A percentile compares a stretch with the other conserved stretches of the same genome.
phyloP scores from a whole-genome alignment of 2,113 vertebrate genomes.

The Eonycteris spelaea region DNA sequence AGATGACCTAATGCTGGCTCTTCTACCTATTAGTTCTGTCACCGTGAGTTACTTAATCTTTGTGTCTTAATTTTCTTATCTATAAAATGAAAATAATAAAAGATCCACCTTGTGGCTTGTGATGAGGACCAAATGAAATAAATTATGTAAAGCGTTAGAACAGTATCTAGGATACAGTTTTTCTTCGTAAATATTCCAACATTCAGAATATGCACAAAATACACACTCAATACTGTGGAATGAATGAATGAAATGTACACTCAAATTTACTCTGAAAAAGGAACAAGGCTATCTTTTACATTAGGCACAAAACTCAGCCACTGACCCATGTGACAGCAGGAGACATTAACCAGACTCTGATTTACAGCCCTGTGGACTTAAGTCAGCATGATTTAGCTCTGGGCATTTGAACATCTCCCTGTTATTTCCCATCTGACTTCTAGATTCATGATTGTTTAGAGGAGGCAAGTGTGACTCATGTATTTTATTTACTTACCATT shows the following conservation, averaged over 20 bases:
- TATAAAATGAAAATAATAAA: constrained; percentile 28
- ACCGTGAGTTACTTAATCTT: background rate
- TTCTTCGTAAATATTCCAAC: background rate
- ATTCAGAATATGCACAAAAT: background rate
- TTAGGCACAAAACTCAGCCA: background rate
- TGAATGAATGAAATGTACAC: background rate
- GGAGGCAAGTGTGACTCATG: background rate
- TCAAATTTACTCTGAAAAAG: background rate
- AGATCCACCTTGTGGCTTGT: background rate
- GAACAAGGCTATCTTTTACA: background rate
- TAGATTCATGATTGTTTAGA: background rate
- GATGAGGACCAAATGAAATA: background rate
- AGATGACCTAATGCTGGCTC: background rate
- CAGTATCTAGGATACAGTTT: background rate
- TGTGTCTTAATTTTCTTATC: background rate
- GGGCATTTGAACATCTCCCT: background rate
- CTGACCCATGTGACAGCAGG: background rate
- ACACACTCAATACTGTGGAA: background rate
- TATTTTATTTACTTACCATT: background rate
- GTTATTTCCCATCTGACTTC: background rate
- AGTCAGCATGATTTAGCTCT: background rate
- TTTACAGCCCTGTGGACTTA: background rate
- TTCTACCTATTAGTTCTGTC: background rate
- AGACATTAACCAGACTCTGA: background rate
- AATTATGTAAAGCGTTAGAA: background rate